Percentiles rank a stretch among this genome's conserved stretches.
These are phyloP conservation scores for Pampus argenteus DNA, from an alignment of 2,797 vertebrate species.

Conservation along the genomic window DNA sequence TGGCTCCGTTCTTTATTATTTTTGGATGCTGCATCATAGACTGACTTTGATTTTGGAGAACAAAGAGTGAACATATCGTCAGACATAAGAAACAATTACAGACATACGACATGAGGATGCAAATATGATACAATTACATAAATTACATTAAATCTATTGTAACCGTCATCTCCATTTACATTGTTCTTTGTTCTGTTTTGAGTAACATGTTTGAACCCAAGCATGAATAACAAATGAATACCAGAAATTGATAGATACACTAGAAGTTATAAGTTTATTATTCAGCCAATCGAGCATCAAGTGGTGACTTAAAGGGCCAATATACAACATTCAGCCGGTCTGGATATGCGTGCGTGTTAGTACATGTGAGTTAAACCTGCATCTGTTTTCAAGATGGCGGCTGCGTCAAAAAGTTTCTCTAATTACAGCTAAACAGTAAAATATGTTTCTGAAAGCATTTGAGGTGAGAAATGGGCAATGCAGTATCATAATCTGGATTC, in stretches of 20 bases:
- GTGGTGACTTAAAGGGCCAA: too few relatives aligned
- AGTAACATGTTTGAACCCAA: neutral
- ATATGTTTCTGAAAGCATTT: too few relatives aligned
- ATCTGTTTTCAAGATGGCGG: too few relatives aligned
- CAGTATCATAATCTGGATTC: too few relatives aligned
- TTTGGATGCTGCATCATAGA: constrained; percentile 52
- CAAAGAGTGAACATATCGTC: constrained; percentile 52
- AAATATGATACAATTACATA: neutral
- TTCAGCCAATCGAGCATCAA: neutral
- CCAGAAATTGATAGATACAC: neutral
- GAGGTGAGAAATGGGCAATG: too few relatives aligned
- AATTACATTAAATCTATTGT: neutral
- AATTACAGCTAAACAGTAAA: too few relatives aligned
- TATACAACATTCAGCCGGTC: too few relatives aligned
- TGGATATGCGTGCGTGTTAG: too few relatives aligned
- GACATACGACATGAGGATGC: neutral
- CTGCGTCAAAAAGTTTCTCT: too few relatives aligned
- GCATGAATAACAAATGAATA: too few relatives aligned
- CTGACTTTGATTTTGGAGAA: constrained; percentile 59
- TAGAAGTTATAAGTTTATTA: neutral
- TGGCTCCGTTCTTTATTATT: constrained; percentile 52
- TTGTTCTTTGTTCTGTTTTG: neutral
- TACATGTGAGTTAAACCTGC: too few relatives aligned
- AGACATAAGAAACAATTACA: constrained; percentile 21
- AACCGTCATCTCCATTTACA: neutral